These are phyloP conservation scores for Sciaenops ocellatus DNA, from an alignment of 2,797 vertebrate species.

Conservation along the genomic window DNA sequence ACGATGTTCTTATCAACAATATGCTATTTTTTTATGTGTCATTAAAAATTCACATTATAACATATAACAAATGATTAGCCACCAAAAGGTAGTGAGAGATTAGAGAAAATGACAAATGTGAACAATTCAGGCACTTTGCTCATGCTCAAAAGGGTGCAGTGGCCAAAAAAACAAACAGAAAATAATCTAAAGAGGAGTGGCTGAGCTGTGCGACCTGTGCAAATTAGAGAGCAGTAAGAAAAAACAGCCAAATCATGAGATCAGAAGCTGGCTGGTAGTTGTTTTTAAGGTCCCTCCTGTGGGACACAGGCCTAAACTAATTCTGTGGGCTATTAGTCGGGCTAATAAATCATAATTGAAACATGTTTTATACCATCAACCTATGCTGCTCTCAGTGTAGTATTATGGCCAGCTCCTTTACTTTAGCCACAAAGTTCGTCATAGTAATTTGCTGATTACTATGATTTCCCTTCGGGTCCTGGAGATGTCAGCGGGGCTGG, in stretches of 20 bases:
- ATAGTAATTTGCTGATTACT: slow-evolving; percentile 55
- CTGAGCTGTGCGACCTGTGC: slow-evolving; percentile 44
- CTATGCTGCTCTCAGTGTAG: not conserved
- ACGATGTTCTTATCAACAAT: slow-evolving; percentile 26
- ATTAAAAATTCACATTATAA: slow-evolving; percentile 5
- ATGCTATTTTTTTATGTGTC: slow-evolving; percentile 25
- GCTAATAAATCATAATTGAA: slow-evolving; percentile 67
- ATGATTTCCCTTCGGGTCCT: slow-evolving; percentile 37
- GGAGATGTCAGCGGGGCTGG: slow-evolving; percentile 28
- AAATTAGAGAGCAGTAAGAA: slow-evolving; percentile 55
- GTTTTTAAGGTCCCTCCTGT: slow-evolving; percentile 58
- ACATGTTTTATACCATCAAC: slow-evolving; percentile 37
- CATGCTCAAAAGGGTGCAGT: slow-evolving; percentile 7
- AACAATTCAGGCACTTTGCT: slow-evolving; percentile 1
- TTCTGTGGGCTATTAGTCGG: slow-evolving; percentile 49
- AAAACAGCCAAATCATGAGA: slow-evolving; percentile 68
- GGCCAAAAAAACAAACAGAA: slow-evolving; percentile 20
- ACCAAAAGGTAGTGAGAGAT: slow-evolving; percentile 5
- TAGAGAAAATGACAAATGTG: slow-evolving; percentile 10
- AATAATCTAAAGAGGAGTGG: slow-evolving; percentile 34
- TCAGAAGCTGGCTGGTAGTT: slow-evolving; percentile 66
- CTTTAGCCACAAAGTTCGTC: slow-evolving; percentile 29
- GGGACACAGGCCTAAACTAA: slow-evolving; percentile 57
- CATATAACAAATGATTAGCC: not conserved
- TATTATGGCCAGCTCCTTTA: slow-evolving; percentile 5